Base-by-base conservation (phyloP, 2,113 vertebrate genomes). In the Paralichthys olivaceus region DNA sequence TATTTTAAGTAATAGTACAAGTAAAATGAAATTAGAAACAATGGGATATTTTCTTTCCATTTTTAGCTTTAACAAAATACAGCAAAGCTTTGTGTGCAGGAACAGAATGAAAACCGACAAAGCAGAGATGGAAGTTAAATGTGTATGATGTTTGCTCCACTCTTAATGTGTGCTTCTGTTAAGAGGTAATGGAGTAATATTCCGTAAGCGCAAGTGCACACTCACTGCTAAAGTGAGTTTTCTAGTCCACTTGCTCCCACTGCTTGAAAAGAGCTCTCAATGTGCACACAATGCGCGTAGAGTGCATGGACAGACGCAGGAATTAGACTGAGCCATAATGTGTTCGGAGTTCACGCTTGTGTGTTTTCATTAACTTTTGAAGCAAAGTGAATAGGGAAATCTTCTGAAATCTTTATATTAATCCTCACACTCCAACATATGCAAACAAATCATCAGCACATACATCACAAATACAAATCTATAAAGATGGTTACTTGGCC, bases 181-280 rank as follows among this genome's bases (percentile, higher is more conserved):
- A 6, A 58, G 70, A 74, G 57, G 53, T 75, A 66, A 77, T 83
- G 67, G 74, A 78, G 53, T 55, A 23, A 72, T 65, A 66, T 79
- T 55, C 64, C 60, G 13, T 34, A 67, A 63, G 62, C 15, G 57
- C 56, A 75, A 65, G 60, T 34, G 62, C 60, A 58, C 66, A 0
- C 28, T 77, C 13, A 1, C 59, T 40, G 29, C 73, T 63, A 37
- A 34, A 51, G 53, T 55, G 7, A 25, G 19, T 57, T 75, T 84
- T 69, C 57, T 61, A 54, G 59, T 67, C 32, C 65, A 59, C 32
- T 69, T 75, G 43, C 29, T 72, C 43, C 65, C 58, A 45, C 40
- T 20, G 17, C n/a, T 58, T 47, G 43, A 20, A 53, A 6, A 53
- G 49, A 54, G 20, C 29, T 51, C 51, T n/a, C 25, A n/a, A 5